Conservation (phyloP, 2,113 vertebrate species). For the Hippotragus niger region DNA sequence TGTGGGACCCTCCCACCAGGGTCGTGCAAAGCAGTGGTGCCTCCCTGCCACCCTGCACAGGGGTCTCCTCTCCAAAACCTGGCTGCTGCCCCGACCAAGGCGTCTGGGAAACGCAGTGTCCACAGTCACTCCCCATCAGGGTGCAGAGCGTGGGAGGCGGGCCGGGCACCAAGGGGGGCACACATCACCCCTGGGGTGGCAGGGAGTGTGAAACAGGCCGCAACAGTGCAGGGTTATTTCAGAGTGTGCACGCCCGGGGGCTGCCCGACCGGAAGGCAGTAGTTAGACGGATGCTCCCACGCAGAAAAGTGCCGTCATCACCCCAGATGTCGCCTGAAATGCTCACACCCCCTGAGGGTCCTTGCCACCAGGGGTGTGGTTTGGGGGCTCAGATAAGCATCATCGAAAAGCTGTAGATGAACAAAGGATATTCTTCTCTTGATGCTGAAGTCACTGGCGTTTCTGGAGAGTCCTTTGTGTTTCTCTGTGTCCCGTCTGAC, state of each 20-base stretch:
- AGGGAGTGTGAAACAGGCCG: rapidly evolving
- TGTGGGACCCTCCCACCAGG: rapidly evolving
- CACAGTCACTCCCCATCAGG: rapidly evolving
- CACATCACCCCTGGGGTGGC: rapidly evolving
- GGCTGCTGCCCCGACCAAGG: rapidly evolving
- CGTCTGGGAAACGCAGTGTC: neutral
- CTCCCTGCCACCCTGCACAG: neutral
- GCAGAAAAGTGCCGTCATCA: rapidly evolving
- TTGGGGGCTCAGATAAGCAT: neutral
- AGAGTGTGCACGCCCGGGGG: rapidly evolving
- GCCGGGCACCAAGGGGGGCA: rapidly evolving
- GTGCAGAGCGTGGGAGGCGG: neutral
- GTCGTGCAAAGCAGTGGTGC: rapidly evolving
- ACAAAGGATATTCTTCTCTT: neutral
- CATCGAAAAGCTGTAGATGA: neutral
- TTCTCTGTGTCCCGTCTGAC: neutral
- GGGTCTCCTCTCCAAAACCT: neutral
- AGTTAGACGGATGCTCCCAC: rapidly evolving
- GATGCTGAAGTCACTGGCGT: neutral
- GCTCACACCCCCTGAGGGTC: neutral
- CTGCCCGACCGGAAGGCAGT: rapidly evolving
- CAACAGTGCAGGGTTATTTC: rapidly evolving
- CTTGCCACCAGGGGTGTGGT: rapidly evolving
- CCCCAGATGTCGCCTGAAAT: rapidly evolving
- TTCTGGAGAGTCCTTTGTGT: neutral